phyloP scores from a whole-genome alignment of 2,888 invertebrate species.

The Epiblema foenella region DNA sequence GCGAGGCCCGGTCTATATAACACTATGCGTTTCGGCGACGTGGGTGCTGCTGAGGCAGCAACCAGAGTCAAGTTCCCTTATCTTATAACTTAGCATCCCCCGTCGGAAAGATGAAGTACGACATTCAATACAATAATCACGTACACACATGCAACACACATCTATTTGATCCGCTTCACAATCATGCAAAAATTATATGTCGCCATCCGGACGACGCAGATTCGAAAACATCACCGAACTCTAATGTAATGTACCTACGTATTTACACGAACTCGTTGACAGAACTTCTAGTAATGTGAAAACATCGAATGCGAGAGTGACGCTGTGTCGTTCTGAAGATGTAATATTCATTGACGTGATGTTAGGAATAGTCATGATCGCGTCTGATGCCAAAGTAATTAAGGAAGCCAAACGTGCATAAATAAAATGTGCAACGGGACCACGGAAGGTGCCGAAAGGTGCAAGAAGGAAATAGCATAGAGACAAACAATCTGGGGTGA shows the following conservation, averaged over 20 bases:
- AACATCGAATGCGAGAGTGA: conserved; percentile 76
- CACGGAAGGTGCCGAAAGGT: conserved; percentile 70
- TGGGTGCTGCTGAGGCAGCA: conserved; percentile 71
- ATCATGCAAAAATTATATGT: conserved; percentile 75
- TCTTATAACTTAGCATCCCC: conserved; percentile 80
- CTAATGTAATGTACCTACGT: conserved; percentile 58
- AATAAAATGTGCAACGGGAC: conserved; percentile 73
- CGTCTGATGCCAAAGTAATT: conserved; percentile 63
- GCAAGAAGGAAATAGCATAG: conserved; percentile 47
- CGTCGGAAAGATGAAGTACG: conserved; percentile 81
- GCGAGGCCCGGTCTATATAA: conserved; percentile 70
- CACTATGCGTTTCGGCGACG: conserved; percentile 73
- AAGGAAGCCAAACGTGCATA: conserved; percentile 74
- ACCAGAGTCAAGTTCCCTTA: conserved; percentile 83
- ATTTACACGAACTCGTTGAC: conserved; percentile 70
- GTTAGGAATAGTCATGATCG: conserved; percentile 59
- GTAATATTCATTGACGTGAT: conserved; percentile 65
- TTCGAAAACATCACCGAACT: conserved; percentile 56
- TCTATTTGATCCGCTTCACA: conserved; percentile 77
- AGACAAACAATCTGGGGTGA: conserved; percentile 40
- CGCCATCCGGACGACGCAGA: conserved; percentile 57
- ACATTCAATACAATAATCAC: conserved; percentile 76
- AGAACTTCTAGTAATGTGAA: conserved; percentile 65
- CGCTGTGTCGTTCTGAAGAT: conserved; percentile 70
- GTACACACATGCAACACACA: conserved; percentile 84